phyloP scores from a whole-genome alignment of 2,888 invertebrate species.

The Caenorhabditis imperialis region DNA sequence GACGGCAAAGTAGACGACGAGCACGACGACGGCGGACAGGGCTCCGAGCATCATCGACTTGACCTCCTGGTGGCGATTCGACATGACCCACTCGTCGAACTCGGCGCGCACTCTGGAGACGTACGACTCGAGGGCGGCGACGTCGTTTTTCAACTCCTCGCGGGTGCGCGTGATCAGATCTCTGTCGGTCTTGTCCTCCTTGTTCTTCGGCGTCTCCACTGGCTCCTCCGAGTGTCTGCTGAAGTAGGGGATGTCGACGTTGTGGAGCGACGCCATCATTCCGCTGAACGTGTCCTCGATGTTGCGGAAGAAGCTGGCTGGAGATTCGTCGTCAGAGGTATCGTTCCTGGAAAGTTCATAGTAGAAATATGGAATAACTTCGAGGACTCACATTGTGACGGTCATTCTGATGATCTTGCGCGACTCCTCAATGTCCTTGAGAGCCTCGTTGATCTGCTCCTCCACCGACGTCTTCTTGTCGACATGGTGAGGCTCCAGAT shows the following conservation, averaged over 20 bases:
- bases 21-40: constrained; percentile 36
- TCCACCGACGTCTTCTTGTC: constrained; percentile 31
- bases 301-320: constrained; percentile 23
- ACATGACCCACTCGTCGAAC: constrained; percentile 47
- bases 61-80: constrained; percentile 32
- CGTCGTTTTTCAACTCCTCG: constrained; percentile 32
- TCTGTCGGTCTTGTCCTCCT: background rate
- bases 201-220: background rate
- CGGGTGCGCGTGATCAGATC: constrained; percentile 37
- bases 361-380: no score
- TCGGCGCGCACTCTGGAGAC: constrained; percentile 9
- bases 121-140: constrained; percentile 17
- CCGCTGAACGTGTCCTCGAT: constrained; percentile 27
- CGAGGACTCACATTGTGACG: constrained; percentile 11
- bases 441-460: constrained; percentile 34
- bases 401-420: constrained; percentile 28
- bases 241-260: constrained; percentile 38
- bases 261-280: constrained; percentile 31
- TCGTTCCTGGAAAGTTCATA: constrained; percentile 17
- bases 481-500: constrained; percentile 25
- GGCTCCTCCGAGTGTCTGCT: constrained; percentile 1
- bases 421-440: constrained; percentile 31
- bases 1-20: constrained; percentile 15
- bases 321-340: constrained; percentile 9
- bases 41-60: constrained; percentile 43